These are phyloP conservation scores for Petrocephalus zakoni DNA, from an alignment of 2,113 vertebrate species.

Conservation along the genomic window DNA sequence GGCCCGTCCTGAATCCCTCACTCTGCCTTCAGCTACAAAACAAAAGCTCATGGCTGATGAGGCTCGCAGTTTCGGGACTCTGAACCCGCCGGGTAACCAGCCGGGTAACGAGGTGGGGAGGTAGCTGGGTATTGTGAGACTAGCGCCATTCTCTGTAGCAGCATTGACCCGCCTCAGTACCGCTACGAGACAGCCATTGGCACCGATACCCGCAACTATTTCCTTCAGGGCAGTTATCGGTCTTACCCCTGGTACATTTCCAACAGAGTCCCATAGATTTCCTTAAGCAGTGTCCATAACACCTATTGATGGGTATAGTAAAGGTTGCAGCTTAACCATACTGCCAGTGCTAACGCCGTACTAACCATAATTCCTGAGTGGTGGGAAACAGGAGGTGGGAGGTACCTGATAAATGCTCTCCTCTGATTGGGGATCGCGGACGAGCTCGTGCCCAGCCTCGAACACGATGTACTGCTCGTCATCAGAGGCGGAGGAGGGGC, in stretches of 20 bases:
- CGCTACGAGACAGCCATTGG: not conserved
- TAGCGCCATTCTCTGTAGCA: conserved; percentile 16
- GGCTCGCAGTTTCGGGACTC: not conserved
- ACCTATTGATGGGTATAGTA: not conserved
- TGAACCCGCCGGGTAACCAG: no score
- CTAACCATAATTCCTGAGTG: not conserved
- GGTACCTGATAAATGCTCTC: conserved; percentile 99
- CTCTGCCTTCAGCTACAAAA: conserved; percentile 58
- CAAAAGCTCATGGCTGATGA: conserved; percentile 31
- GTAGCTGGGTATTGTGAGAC: no score
- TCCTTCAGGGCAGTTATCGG: not conserved
- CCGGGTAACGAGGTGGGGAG: no score
- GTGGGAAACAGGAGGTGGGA: conserved; percentile 34
- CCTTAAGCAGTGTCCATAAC: not conserved
- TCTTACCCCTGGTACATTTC: not conserved
- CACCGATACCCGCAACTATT: not conserved
- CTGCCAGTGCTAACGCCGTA: not conserved
- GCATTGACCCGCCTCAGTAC: conserved; percentile 38
- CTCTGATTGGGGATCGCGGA: conserved; percentile 91
- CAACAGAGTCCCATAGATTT: not conserved
- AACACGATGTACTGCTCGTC: conserved; percentile 97
- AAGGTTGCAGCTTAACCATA: not conserved
- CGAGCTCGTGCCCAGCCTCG: conserved; percentile 98
- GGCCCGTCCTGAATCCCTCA: conserved; percentile 61
- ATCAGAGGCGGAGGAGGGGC: conserved; percentile 50